Conservation (phyloP, 37 sponge, comb jelly and placozoan genomes). For the Tethya wilhelma region DNA sequence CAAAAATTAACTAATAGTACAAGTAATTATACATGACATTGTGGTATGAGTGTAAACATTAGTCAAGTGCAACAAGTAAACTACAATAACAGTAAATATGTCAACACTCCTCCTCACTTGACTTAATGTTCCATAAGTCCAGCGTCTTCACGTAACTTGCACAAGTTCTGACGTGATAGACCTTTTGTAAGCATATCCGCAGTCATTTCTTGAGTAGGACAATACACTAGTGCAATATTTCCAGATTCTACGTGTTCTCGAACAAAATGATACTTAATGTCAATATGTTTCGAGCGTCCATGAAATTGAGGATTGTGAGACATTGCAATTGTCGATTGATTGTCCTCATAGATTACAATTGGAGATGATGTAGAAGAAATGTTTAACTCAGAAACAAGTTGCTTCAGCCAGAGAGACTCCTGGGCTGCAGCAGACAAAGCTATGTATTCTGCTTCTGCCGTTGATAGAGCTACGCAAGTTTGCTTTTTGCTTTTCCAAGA, state of each 20-base stretch:
- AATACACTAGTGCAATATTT: slow-evolving; percentile 38
- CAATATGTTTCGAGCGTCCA: slow-evolving; percentile 50
- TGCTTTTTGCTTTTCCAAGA: slow-evolving; percentile 55
- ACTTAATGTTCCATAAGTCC: no score
- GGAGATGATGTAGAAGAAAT: not conserved
- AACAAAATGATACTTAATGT: slow-evolving; percentile 40
- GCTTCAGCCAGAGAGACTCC: slow-evolving; percentile 54
- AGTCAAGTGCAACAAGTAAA: no score
- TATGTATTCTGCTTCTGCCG: slow-evolving; percentile 62
- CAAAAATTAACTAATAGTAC: no score
- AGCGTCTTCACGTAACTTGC: not conserved
- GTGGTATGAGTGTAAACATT: no score
- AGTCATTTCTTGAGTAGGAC: slow-evolving; percentile 50
- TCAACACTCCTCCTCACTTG: no score
- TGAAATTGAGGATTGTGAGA: slow-evolving; percentile 60
- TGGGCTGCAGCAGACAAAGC: slow-evolving; percentile 59
- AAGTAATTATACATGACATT: no score
- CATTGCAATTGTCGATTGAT: slow-evolving; percentile 55
- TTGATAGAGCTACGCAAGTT: slow-evolving; percentile 40
- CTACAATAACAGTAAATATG: no score
- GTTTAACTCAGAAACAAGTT: slow-evolving; percentile 34
- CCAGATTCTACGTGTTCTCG: slow-evolving; percentile 9
- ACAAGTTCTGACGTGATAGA: not conserved
- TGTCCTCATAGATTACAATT: slow-evolving; percentile 59
- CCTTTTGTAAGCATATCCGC: slow-evolving; percentile 17